phyloP scores from a whole-genome alignment of 2,888 invertebrate genomes.

The Ischnus inquisitorius region DNA sequence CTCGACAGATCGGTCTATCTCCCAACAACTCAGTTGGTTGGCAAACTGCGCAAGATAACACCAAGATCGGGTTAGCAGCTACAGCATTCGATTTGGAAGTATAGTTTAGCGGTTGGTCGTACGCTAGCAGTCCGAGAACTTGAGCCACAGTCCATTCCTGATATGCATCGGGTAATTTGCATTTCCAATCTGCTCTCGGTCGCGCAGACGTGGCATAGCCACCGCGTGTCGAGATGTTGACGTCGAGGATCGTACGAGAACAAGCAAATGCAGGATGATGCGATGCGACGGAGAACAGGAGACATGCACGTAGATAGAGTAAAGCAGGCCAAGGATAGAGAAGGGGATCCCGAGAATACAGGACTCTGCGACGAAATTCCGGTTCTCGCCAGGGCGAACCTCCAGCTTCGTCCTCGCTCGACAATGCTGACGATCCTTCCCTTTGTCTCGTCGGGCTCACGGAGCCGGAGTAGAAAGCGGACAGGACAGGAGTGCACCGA shows the following conservation, averaged over 20 bases:
- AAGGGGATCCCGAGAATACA: constrained; percentile 6
- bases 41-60: neutral
- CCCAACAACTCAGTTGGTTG: constrained; percentile 4
- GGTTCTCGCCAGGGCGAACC: constrained; percentile 29
- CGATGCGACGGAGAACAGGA: constrained; percentile 8
- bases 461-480: constrained; percentile 40
- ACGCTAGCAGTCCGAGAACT: constrained; percentile 5
- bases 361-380: constrained; percentile 50
- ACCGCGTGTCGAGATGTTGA: constrained; percentile 21
- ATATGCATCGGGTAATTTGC: constrained; percentile 57
- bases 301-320: neutral
- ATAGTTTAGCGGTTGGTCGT: constrained; percentile 1
- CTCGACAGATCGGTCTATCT: neutral
- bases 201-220: constrained; percentile 16
- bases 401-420: constrained; percentile 20
- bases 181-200: constrained; percentile 58
- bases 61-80: constrained; percentile 6
- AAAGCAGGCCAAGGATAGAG: constrained; percentile 40
- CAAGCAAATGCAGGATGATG: constrained; percentile 25
- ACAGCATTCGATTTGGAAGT: constrained; percentile 22
- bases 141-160: constrained; percentile 32
- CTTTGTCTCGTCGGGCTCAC: constrained; percentile 57
- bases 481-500: constrained; percentile 24
- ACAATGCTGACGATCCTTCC: constrained; percentile 60
- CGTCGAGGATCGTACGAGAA: constrained; percentile 34